phyloP scores from a whole-genome alignment of 53 echinoderm and acorn worm genomes.

The Astropecten irregularis region DNA sequence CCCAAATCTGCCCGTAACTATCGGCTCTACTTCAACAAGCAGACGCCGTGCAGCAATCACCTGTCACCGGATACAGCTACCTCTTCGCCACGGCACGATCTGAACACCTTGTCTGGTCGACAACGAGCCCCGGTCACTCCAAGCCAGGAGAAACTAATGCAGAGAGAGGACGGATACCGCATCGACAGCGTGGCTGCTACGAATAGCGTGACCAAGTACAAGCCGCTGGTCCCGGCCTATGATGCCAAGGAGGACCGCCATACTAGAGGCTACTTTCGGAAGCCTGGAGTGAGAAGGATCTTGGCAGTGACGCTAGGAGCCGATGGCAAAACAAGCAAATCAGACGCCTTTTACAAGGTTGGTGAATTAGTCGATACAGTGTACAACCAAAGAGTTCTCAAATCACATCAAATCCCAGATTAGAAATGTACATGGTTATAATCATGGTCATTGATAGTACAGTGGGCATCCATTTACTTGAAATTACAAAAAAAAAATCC shows the following conservation, averaged over 20 bases:
- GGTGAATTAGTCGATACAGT: no score
- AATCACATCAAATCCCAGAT: background rate
- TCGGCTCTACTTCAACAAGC: background rate
- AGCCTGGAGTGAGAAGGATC: slow-evolving; percentile 56
- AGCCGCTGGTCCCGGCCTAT: slow-evolving; percentile 63
- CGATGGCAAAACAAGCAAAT: background rate
- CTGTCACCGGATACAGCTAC: background rate
- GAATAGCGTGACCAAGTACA: slow-evolving; percentile 69
- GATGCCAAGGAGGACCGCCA: slow-evolving; percentile 71
- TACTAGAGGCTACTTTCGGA: slow-evolving; percentile 61
- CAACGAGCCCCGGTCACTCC: slow-evolving; percentile 60
- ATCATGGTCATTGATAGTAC: no score
- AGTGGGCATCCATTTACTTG: no score
- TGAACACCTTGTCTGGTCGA: slow-evolving; percentile 65
- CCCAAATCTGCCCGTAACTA: background rate
- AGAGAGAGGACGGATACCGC: slow-evolving; percentile 52
- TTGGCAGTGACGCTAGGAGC: slow-evolving; percentile 44
- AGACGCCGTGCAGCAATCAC: background rate
- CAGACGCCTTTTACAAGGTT: background rate
- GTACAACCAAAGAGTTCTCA: background rate
- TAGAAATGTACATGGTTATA: background rate
- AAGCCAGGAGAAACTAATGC: slow-evolving; percentile 28
- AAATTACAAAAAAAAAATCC: no score
- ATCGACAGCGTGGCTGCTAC: slow-evolving; percentile 75
- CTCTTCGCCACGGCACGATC: background rate